A percentile compares a stretch with the other conserved stretches of the same genome.
Evolutionary conservation across 2,888 invertebrate genomes (phyloP).

Genomic region (Drosophila vallismaia): DNA sequence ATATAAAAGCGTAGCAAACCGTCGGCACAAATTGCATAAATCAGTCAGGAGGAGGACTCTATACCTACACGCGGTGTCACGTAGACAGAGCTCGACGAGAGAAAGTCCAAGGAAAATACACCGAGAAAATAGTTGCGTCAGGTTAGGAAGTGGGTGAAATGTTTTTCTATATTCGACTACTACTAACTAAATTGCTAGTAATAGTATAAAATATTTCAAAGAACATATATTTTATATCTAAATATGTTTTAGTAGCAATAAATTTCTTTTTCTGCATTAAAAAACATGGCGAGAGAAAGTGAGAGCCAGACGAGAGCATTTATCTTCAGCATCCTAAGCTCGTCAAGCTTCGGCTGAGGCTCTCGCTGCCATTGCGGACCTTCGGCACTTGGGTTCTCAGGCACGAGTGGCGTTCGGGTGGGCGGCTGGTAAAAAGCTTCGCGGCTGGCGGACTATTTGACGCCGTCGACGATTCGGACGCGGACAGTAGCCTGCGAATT

Average conservation of each 20-base stretch:
- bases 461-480: constrained; percentile 51
- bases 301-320: background rate
- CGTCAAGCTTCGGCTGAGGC: background rate
- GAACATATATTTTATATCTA: background rate
- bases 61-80: constrained; percentile 35
- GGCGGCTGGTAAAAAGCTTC: constrained; percentile 13
- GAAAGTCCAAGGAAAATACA: constrained; percentile 8
- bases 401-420: constrained; percentile 3
- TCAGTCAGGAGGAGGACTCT: constrained; percentile 44
- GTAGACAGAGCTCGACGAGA: constrained; percentile 24
- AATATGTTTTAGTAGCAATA: background rate
- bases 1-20: constrained; percentile 36
- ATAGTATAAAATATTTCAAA: background rate
- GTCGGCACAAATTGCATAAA: constrained; percentile 46
- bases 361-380: constrained; percentile 1
- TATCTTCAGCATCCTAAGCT: constrained; percentile 5
- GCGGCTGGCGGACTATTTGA: constrained; percentile 49
- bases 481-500: constrained; percentile 77
- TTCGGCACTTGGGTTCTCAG: too few relatives aligned
- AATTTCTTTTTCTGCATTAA: background rate
- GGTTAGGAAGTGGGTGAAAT: too few relatives aligned
- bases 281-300: background rate
- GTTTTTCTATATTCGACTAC: too few relatives aligned
- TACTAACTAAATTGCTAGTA: background rate
- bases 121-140: background rate